phyloP scores from a whole-genome alignment of 30 jellyfish, hydroid and myxozoan genomes.

The Aurelia aurita region DNA sequence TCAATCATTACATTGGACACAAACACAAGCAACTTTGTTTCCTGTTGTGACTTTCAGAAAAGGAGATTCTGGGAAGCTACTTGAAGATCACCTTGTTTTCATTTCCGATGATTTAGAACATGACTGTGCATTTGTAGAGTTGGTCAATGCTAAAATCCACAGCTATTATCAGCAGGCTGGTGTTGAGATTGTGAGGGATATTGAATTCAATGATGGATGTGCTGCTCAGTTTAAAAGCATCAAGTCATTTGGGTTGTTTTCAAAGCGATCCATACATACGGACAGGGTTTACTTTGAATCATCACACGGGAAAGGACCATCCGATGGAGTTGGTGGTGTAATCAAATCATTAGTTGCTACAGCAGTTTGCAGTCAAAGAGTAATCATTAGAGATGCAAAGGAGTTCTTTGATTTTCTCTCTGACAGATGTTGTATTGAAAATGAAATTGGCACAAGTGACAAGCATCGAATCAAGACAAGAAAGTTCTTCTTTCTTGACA shows the following conservation, averaged over 20 bases:
- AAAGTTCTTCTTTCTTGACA: conserved; percentile 52
- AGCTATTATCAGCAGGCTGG: conserved; percentile 34
- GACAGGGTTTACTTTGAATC: conserved; percentile 50
- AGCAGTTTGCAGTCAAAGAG: conserved; percentile 33
- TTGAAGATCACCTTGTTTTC: conserved; percentile 70
- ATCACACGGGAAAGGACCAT: conserved; percentile 56
- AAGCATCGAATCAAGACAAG: conserved; percentile 12
- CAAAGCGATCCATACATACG: conserved; percentile 37
- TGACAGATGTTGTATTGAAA: conserved; percentile 25
- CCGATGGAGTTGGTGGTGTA: conserved; percentile 69
- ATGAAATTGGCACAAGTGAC: conserved; percentile 12
- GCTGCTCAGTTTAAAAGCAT: conserved; percentile 63
- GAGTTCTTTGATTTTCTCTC: conserved; percentile 13
- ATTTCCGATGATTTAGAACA: conserved; percentile 64
- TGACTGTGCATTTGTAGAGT: conserved; percentile 69
- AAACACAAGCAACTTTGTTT: conserved; percentile 67
- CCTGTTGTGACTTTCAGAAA: conserved; percentile 46
- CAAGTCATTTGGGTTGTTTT: conserved; percentile 66
- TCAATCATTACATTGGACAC: conserved; percentile 73
- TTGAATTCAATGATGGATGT: conserved; percentile 64
- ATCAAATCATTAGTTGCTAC: conserved; percentile 34
- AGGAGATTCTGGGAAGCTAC: conserved; percentile 45
- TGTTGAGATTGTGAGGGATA: conserved; percentile 33
- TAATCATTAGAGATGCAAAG: conserved; percentile 29
- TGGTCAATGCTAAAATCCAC: conserved; percentile 50